A percentile compares a stretch with the other conserved stretches of the same genome.
Conservation (phyloP, 2,888 invertebrate genomes). For the Hesperia comma region DNA sequence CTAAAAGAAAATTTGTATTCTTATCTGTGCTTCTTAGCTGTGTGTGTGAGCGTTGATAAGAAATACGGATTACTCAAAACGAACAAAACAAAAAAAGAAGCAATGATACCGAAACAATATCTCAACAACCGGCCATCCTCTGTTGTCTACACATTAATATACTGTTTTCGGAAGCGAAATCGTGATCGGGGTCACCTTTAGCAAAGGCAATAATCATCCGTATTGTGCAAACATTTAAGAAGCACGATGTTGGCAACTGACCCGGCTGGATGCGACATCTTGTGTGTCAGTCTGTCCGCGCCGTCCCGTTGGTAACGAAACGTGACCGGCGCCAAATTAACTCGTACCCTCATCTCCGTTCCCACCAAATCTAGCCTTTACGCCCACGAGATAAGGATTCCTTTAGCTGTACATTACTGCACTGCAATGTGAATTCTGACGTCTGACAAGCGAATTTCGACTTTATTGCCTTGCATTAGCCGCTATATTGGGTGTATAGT, state of each 20-base stretch:
- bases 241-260: constrained; percentile 29
- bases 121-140: too few relatives aligned
- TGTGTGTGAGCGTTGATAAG: too few relatives aligned
- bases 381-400: constrained; percentile 12
- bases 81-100: too few relatives aligned
- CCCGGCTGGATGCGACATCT: constrained; percentile 36
- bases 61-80: too few relatives aligned
- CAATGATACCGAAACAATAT: too few relatives aligned
- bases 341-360: constrained; percentile 41
- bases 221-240: constrained; percentile 32
- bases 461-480: constrained; percentile 38
- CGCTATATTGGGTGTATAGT: constrained; percentile 38
- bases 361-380: neutral
- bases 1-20: too few relatives aligned
- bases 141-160: too few relatives aligned
- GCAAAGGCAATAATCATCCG: constrained; percentile 7
- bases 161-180: neutral
- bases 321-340: constrained; percentile 74
- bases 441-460: constrained; percentile 22
- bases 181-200: neutral
- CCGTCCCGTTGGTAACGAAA: constrained; percentile 59
- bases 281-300: constrained; percentile 51
- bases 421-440: neutral
- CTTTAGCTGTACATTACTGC: constrained; percentile 2
- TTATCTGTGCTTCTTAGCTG: too few relatives aligned